phyloP scores from a whole-genome alignment of 2,797 vertebrate genomes.

The Notamacropus eugenii region DNA sequence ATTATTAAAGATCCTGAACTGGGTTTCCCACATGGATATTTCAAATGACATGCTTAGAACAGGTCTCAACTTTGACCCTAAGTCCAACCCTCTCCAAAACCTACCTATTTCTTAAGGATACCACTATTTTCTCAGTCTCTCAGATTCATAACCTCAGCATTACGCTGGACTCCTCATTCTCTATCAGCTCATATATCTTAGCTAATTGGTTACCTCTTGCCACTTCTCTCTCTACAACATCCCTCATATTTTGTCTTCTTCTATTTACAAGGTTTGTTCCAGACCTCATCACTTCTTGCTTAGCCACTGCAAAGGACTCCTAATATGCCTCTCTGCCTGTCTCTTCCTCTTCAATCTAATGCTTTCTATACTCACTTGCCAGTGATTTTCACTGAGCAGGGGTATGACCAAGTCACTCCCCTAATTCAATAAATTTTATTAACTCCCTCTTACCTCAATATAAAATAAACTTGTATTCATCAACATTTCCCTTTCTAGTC shows the following conservation, averaged over 20 bases:
- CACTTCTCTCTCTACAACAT: neutral
- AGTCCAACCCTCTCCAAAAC: neutral
- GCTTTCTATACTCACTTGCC: neutral
- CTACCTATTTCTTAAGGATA: neutral
- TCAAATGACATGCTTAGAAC: neutral
- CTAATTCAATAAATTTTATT: neutral
- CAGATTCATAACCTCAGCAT: neutral
- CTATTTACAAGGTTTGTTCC: neutral
- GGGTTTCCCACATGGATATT: neutral
- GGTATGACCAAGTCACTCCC: neutral
- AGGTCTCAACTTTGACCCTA: neutral
- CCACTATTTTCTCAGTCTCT: neutral
- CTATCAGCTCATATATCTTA: neutral
- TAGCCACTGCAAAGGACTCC: too few relatives aligned
- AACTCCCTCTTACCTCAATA: neutral
- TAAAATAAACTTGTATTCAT: neutral
- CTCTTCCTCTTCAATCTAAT: neutral
- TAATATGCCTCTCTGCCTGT: too few relatives aligned
- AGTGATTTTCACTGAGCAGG: neutral
- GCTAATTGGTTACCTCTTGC: neutral
- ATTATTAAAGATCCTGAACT: neutral
- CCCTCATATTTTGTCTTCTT: neutral
- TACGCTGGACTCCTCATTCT: neutral
- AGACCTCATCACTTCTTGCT: neutral
- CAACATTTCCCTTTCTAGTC: neutral